Percentiles rank a stretch among this genome's conserved stretches.
Conservation (phyloP, 2,888 invertebrate genomes). For the Quadriops clusia region DNA sequence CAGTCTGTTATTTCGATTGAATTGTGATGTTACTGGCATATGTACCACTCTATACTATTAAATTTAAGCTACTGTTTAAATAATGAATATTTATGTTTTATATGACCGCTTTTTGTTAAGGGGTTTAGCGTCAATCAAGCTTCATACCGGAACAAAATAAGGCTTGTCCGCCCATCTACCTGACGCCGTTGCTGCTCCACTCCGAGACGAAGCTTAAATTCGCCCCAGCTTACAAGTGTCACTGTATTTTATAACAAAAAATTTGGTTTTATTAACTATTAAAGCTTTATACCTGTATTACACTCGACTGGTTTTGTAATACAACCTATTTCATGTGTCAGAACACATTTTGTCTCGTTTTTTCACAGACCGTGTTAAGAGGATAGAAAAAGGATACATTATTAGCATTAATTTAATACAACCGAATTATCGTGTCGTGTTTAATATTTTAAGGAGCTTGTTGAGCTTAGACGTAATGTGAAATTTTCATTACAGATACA, state of each 20-base stretch:
- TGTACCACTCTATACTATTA: conserved; percentile 23
- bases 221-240: conserved; percentile 13
- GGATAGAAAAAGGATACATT: no score
- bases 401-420: no score
- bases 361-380: background rate
- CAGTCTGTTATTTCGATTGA: conserved; percentile 24
- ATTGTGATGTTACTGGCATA: conserved; percentile 25
- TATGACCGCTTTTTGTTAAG: conserved; percentile 18
- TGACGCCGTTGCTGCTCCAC: conserved; percentile 11
- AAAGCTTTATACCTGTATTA: conserved; percentile 10
- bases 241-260: conserved; percentile 10
- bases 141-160: conserved; percentile 13
- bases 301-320: conserved; percentile 12
- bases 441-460: no score
- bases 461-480: no score
- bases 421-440: no score
- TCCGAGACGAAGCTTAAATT: conserved; percentile 9
- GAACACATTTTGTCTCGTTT: no score
- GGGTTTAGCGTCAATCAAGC: conserved; percentile 20
- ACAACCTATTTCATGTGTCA: conserved; percentile 11
- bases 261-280: conserved; percentile 13
- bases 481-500: no score
- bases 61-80: conserved; percentile 24
- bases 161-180: no score
- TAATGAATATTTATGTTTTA: conserved; percentile 28